Evolutionary conservation across 2,113 vertebrate genomes (phyloP), one percentile per base, ranked within the genome.

Genomic region (Chamaetylas fuelleborni): DNA sequence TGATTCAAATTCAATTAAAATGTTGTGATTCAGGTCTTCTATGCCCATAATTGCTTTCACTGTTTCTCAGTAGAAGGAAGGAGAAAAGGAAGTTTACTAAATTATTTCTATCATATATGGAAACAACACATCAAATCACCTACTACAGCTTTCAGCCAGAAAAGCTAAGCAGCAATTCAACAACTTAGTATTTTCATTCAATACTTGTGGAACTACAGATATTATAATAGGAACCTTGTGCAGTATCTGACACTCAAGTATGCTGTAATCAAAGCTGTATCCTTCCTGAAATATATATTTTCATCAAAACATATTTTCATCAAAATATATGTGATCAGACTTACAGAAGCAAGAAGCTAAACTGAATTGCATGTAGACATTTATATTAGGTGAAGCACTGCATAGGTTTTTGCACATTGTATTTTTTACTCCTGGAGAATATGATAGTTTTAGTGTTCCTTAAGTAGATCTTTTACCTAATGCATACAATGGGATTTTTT

Each of bases 381-480:
- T 45, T 33, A 71, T 50, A 57, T 26, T 28, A 67, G 28, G 4
- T 79, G 31, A 91, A 85, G 14, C 0, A 7, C 26, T 74, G 11
- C 20, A 11, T 33, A 61, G 5, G 7, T 5, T 70, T 88, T 22
- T 28, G 9, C 3, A 40, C 14, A 54, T 2, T 29, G 4, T 16
- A 12, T 66, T 81, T 86, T 84, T 64, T 47, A 12, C 13, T 73
- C 6, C 9, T 65, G 24, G 8, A 51, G 11, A 51, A 78, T 9
- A 62, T 0, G 0, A 6, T 8, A 50, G 70, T 2, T 74, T 60
- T 42, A 31, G 19, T 20, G 7, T 51, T 85, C 56, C 48, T 67
- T 43, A 53, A 81, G 22, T 24, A 54, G 29, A 36, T 73, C 14
- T 73, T 73, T 48, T 15, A 62, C 15, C 33, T 29, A 42, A 25